Evolutionary conservation across 2,113 vertebrate species (phyloP), one percentile per base, ranked within the genome.

Genomic region (Edolisoma coerulescens): DNA sequence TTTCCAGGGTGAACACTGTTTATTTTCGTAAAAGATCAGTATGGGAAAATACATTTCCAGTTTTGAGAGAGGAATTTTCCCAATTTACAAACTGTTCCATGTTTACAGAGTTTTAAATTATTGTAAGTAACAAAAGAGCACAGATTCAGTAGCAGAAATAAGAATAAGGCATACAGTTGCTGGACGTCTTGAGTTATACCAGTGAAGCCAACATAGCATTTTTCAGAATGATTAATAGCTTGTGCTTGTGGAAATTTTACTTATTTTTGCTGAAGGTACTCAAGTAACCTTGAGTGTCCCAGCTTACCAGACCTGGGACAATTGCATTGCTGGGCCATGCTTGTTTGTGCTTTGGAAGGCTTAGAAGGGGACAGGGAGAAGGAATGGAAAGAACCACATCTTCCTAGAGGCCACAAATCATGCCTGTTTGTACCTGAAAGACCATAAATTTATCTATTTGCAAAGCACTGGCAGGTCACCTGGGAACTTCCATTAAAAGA

Each of bases 351-450:
- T 90, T 79, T 93, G 79, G 75, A 77, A 90, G 35, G 60, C 52
- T 87, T 54, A 79, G 64, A 84, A 67, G n/a, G 45, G 45, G 80
- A 86, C 39, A 30, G 42, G 33, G 63, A 87, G 63, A 75, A 61
- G 0, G 22, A 94, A 77, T 87, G 47, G 82, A 85, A 96, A 91
- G 82, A 90, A 61, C 75, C 75, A 94, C 79, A 77, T 95, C 79
- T 63, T 92, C 49, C 90, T 90, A 41, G 54, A 50, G 70, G 83
- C 45, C 42, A 74, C 88, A 95, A 90, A 95, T 92, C 80, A 39
- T 45, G 50, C 60, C 32, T 94, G 91, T 96, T 97, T 91, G 80
- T 96, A 97, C 95, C 94, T 96, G 96, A 96, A 95, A 75, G 77
- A 82, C 74, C 91, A 90, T 96, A 95, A 96, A 96, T 87, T 49